Evolutionary conservation across 2,888 invertebrate species (phyloP).

Genomic region (Diadegma fenestrale): DNA sequence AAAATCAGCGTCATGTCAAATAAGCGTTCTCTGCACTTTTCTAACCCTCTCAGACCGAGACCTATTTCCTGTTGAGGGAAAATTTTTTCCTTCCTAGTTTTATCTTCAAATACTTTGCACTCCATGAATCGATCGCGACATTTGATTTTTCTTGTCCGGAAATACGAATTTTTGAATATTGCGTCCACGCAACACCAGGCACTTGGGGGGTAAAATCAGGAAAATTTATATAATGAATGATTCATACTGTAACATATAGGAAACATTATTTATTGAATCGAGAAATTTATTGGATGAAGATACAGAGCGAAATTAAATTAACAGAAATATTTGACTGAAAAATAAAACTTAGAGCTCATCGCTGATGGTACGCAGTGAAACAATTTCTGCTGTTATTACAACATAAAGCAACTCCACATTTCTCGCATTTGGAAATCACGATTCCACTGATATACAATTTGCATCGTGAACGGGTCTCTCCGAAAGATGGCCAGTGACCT

Average conservation of each 20-base stretch:
- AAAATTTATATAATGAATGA: not conserved
- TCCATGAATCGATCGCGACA: conserved; percentile 10
- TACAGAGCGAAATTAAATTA: not conserved
- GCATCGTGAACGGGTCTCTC: not conserved
- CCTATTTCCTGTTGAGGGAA: not conserved
- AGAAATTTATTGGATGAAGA: not conserved
- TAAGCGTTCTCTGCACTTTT: too few relatives aligned
- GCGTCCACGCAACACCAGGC: conserved; percentile 4
- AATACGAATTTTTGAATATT: conserved; percentile 16
- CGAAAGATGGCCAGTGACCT: not conserved
- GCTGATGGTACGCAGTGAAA: not conserved
- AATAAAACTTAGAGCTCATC: not conserved
- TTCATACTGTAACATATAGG: not conserved
- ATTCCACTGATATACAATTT: not conserved
- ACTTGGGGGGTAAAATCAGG: conserved; percentile 9
- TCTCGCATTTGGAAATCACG: not conserved
- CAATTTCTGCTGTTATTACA: not conserved
- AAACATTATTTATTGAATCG: not conserved
- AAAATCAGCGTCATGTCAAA: too few relatives aligned
- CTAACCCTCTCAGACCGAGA: not conserved
- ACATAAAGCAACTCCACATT: not conserved
- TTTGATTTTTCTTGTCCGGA: not conserved
- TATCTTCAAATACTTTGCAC: not conserved
- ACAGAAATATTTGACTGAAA: not conserved
- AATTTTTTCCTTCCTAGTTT: conserved; percentile 17